phyloP scores from a whole-genome alignment of 2,888 invertebrate species.

The Nephrotoma appendiculata region DNA sequence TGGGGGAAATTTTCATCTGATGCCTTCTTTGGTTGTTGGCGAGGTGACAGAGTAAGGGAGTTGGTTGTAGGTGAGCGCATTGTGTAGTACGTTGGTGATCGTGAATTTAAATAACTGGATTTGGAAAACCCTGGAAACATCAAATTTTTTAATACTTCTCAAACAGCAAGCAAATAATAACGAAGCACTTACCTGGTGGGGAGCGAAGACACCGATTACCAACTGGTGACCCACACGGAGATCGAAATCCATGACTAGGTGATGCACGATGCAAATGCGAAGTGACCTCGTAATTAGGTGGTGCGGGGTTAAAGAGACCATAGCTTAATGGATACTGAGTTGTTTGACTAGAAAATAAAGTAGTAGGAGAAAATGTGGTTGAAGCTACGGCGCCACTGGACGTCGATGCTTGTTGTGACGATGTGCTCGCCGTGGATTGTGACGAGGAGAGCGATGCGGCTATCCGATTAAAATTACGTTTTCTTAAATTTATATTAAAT shows the following conservation, averaged over 20 bases:
- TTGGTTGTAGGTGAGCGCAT: background rate
- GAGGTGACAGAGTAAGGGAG: background rate
- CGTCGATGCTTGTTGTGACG: constrained; percentile 11
- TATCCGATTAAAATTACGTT: constrained; percentile 17
- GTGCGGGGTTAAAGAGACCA: constrained; percentile 11
- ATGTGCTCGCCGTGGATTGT: constrained; percentile 6
- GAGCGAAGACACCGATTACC: constrained; percentile 13
- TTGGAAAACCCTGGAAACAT: constrained; percentile 1
- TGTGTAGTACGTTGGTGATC: constrained; percentile 6
- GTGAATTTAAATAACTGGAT: constrained; percentile 6
- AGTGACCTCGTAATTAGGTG: constrained; percentile 16
- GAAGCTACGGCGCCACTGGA: background rate
- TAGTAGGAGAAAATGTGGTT: constrained; percentile 7
- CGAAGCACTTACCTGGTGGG: constrained; percentile 10
- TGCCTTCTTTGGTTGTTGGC: background rate
- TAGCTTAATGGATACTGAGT: background rate
- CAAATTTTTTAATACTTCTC: background rate
- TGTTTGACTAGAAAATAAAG: constrained; percentile 1
- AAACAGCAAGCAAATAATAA: constrained; percentile 1
- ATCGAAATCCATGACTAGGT: constrained; percentile 27
- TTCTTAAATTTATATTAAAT: constrained; percentile 21
- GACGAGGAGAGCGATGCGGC: constrained; percentile 4
- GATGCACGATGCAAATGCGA: constrained; percentile 17
- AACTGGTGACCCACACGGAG: constrained; percentile 30
- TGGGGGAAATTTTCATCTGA: background rate